phyloP scores from a whole-genome alignment of 2,113 vertebrate genomes.

The Protomyctophum bolini region DNA sequence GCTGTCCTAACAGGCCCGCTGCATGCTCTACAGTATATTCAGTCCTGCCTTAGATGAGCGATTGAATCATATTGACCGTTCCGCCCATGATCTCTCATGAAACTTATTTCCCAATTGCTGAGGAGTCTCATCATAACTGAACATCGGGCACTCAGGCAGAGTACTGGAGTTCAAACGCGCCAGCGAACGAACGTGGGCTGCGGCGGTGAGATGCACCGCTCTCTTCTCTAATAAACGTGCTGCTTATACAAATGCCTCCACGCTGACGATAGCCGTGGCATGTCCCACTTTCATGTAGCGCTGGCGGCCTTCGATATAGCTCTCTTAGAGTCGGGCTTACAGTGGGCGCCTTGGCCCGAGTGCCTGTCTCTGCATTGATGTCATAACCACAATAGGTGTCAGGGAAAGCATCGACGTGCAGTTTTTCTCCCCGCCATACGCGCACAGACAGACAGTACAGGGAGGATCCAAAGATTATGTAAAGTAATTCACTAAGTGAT shows the following conservation, averaged over 20 bases:
- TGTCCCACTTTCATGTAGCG: conserved; percentile 40
- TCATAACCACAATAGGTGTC: conserved; percentile 46
- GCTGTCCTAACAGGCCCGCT: conserved; percentile 25
- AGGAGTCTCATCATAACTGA: conserved; percentile 51
- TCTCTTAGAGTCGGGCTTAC: conserved; percentile 30
- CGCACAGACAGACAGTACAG: conserved; percentile 27
- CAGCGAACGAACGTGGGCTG: no score
- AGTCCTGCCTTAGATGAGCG: conserved; percentile 40
- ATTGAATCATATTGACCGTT: conserved; percentile 55
- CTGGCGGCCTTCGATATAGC: conserved; percentile 17
- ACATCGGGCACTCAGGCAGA: conserved; percentile 25
- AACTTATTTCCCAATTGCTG: conserved; percentile 45
- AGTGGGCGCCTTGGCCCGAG: conserved; percentile 15
- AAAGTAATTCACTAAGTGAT: conserved; percentile 77
- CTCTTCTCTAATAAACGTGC: conserved; percentile 11
- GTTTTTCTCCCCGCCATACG: conserved; percentile 38
- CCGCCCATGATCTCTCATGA: conserved; percentile 43
- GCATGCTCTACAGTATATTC: conserved; percentile 4
- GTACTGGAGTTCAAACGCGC: no score
- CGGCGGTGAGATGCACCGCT: no score
- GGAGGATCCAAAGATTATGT: conserved; percentile 76
- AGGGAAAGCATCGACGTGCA: conserved; percentile 36
- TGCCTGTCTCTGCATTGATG: conserved; percentile 35
- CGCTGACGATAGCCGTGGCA: not conserved
- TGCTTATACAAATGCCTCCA: conserved; percentile 14